Conservation (phyloP, 2,888 invertebrate genomes). For the Chrysomela aeneicollis region DNA sequence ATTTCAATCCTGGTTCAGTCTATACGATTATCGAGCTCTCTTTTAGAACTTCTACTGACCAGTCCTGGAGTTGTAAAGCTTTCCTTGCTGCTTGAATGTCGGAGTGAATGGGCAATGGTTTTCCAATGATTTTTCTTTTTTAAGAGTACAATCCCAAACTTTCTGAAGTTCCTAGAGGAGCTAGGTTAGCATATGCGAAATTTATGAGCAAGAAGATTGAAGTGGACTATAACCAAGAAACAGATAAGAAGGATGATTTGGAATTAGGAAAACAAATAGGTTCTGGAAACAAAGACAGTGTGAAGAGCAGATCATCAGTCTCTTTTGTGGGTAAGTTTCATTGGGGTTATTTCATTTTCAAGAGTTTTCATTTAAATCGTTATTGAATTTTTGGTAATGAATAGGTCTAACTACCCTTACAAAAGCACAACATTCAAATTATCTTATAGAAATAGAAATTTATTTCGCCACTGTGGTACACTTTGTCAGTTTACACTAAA, state of each 20-base stretch:
- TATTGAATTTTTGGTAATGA: no score
- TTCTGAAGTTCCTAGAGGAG: conserved; percentile 76
- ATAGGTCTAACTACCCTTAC: no score
- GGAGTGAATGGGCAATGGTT: not conserved
- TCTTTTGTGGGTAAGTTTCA: not conserved
- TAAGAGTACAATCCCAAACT: conserved; percentile 78
- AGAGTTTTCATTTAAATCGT: no score
- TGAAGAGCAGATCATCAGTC: not conserved
- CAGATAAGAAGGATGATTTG: conserved; percentile 10
- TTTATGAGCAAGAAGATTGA: conserved; percentile 82
- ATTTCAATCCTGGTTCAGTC: no score
- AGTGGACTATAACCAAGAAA: conserved; percentile 52
- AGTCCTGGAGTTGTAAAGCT: no score
- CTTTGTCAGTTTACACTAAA: no score
- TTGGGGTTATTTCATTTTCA: no score
- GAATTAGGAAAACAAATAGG: not conserved
- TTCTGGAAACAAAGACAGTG: not conserved
- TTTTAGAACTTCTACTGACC: no score
- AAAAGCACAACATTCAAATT: no score
- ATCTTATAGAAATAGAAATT: no score
- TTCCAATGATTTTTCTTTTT: not conserved
- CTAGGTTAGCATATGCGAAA: conserved; percentile 86
- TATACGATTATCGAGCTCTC: no score
- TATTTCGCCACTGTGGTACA: no score
- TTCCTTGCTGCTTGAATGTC: not conserved